Conservation (phyloP, 2,888 invertebrate species). For the Cosmia pyralina region DNA sequence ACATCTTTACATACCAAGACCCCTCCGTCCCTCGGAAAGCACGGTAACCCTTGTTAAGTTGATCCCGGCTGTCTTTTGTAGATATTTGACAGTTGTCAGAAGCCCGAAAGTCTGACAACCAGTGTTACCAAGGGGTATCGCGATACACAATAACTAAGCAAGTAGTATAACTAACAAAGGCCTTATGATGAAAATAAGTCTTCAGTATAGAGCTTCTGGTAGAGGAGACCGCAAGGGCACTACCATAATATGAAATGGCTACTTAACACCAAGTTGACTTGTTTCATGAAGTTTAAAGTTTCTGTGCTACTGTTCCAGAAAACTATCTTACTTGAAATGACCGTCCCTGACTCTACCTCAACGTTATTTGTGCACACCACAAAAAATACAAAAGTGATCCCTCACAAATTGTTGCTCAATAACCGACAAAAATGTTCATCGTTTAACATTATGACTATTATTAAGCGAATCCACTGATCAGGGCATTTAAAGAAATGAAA, state of each 20-base stretch:
- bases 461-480: slow-evolving; percentile 88
- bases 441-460: slow-evolving; percentile 88
- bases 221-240: no score
- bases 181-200: no score
- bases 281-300: neutral
- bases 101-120: no score
- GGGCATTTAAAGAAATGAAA: slow-evolving; percentile 90
- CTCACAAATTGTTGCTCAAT: slow-evolving; percentile 72
- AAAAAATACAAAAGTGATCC: slow-evolving; percentile 62
- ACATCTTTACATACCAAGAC: no score
- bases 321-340: slow-evolving; percentile 9
- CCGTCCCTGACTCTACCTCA: slow-evolving; percentile 24
- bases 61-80: no score
- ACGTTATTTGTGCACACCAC: slow-evolving; percentile 47
- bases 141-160: no score
- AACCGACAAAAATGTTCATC: slow-evolving; percentile 81
- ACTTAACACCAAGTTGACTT: neutral
- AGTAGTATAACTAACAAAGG: no score
- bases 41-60: no score
- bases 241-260: neutral
- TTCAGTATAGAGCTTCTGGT: neutral
- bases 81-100: no score
- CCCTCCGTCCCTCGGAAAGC: no score
- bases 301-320: neutral
- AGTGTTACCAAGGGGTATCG: no score